Evolutionary conservation across 2,797 vertebrate genomes (phyloP), one percentile per base, ranked within the genome.

Genomic region (Coendou prehensilis): DNA sequence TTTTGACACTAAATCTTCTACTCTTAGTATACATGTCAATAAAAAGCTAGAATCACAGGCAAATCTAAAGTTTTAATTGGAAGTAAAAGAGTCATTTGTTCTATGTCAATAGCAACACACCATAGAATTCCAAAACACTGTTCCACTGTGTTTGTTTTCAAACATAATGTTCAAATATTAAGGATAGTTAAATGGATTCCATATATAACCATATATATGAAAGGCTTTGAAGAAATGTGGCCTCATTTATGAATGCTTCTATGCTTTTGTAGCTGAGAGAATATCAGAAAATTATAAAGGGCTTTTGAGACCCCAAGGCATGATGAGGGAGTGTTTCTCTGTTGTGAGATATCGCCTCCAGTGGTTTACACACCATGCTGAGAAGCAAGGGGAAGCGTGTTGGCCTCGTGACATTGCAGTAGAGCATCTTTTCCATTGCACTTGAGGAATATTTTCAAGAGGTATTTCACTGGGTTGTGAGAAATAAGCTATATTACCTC

Each of bases 401-500:
- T 93, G 80, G 63, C 47, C 85, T 97, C 76, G 67, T 76, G 28
- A 89, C 71, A 83, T 82, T 52, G 61, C 30, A 81, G 8, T 5
- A 78, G 8, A 89, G 23, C 33, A 76, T 89, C 22, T 89, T 67
- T 94, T 91, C 56, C 20, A 41, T 71, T 82, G 50, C 93, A 87
- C 81, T 87, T 63, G 64, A 80, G 61, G 84, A 86, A 88, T 94
- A 63, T 96, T 93, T 96, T 93, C 91, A 79, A 84, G 26, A 92
- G 59, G 18, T n/a, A 81, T 89, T 96, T 96, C 95, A 91, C 87
- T 28, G n/a, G 90, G 22, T 76, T 95, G 33, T 96, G 84, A 87
- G 91, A 96, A 97, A 76, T 73, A 91, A 92, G 83, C 33, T 95
- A 28, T 95, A 95, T 96, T 96, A 81, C 59, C 95, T 97, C 89